These are phyloP conservation scores for Dasysyrphus albostriatus DNA, from an alignment of 2,888 invertebrate genomes.

Conservation along the genomic window DNA sequence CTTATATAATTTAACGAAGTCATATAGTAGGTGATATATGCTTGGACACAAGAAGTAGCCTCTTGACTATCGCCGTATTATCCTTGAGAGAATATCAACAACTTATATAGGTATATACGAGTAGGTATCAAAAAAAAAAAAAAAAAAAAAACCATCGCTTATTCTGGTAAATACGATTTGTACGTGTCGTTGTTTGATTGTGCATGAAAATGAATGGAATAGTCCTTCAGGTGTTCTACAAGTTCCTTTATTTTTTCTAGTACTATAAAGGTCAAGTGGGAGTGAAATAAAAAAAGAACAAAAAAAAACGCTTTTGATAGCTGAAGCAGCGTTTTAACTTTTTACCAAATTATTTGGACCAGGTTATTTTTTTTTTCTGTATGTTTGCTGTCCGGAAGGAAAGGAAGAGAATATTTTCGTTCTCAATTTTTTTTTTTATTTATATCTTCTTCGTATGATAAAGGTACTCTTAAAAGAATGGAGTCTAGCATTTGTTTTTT, in stretches of 20 bases:
- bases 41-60: background rate
- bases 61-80: conserved; percentile 15
- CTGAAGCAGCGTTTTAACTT: conserved; percentile 73
- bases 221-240: conserved; percentile 58
- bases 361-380: conserved; percentile 4
- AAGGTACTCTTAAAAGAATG: background rate
- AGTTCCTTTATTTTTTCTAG: background rate
- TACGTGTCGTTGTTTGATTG: conserved; percentile 43
- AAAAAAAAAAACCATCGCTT: conserved; percentile 52
- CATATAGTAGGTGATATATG: background rate
- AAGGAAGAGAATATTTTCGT: conserved; percentile 22
- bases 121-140: too few species aligned
- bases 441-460: background rate
- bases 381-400: background rate
- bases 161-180: conserved; percentile 29
- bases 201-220: conserved; percentile 27
- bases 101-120: background rate
- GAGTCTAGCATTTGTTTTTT: background rate
- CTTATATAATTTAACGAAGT: conserved; percentile 20
- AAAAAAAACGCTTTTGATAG: conserved; percentile 41
- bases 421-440: background rate
- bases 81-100: conserved; percentile 37
- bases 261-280: conserved; percentile 23
- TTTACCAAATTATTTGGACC: conserved; percentile 51
- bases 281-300: background rate